Percentiles rank a stretch among this genome's conserved stretches.
Conservation (phyloP, 1,140 invertebrate genomes). For the Melipona quadrifasciata region DNA sequence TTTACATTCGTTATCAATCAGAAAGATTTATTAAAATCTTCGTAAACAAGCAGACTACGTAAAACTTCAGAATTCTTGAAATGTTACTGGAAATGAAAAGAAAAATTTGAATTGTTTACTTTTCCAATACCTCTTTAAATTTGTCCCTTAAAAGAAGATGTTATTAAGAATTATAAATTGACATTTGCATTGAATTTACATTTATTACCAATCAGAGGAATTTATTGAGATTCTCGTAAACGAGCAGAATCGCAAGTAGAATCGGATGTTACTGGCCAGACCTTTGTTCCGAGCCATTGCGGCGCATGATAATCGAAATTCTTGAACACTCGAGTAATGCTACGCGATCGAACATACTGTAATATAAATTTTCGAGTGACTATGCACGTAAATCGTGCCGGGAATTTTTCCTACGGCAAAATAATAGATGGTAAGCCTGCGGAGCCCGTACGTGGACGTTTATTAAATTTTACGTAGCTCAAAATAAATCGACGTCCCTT, state of each 20-base stretch:
- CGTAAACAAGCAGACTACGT: too few relatives aligned
- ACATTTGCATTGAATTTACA: neutral
- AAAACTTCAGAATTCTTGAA: too few relatives aligned
- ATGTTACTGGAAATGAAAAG: too few relatives aligned
- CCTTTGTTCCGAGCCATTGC: neutral
- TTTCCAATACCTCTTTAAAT: too few relatives aligned
- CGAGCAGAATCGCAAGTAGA: neutral
- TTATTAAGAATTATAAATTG: neutral
- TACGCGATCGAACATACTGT: slow-evolving; percentile 34
- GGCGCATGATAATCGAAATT: slow-evolving; percentile 33
- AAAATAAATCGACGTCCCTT: slow-evolving; percentile 29
- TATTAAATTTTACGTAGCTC: slow-evolving; percentile 50
- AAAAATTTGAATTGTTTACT: too few relatives aligned
- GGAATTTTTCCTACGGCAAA: slow-evolving; percentile 56
- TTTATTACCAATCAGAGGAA: neutral
- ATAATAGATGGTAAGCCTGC: slow-evolving; percentile 54
- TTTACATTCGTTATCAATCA: too few relatives aligned
- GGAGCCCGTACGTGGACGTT: slow-evolving; percentile 32
- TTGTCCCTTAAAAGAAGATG: neutral
- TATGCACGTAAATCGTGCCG: slow-evolving; percentile 51
- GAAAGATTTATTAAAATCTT: too few relatives aligned
- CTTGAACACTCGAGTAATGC: neutral
- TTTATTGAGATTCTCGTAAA: neutral
- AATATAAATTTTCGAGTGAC: slow-evolving; percentile 49
- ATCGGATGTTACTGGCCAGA: slow-evolving; percentile 13